Evolutionary conservation across 1,140 invertebrate genomes (phyloP), one percentile per base, ranked within the genome.

Genomic region (Ooceraea biroi): DNA sequence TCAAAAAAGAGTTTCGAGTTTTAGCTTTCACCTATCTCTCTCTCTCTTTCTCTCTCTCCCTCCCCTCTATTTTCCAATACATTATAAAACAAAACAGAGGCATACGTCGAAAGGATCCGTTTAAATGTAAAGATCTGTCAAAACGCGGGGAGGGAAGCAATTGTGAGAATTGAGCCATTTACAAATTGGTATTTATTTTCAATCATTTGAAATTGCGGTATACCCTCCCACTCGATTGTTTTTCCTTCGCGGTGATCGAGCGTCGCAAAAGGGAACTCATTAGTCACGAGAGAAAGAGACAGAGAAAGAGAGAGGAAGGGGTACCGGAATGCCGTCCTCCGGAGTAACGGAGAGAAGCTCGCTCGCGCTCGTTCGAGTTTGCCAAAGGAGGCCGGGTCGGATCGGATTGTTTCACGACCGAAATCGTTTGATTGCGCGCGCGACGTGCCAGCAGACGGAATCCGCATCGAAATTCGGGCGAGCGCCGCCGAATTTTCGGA

Each of bases 271-370:
- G 7, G 50, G 48, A 69, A 69, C 63, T 78, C 76, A 69, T 69
- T 57, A 69, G 57, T 69, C 65, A 57, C 41, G 61, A 30, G 36
- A 69, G 65, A 25, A 7, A 80, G 36, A 44, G 19, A 10, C 0
- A 55, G n/a, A 36, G 36, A 55, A 7, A 5, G 52, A 55, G 52
- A 10, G 17, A 55, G n/a, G n/a, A 22, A 22, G 36, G 57, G 57
- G 25, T n/a, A 25, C 25, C 41, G 61, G 74, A 78, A 78, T 78
- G 74, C 74, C 73, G 73, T 65, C n/a, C 36, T 78, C 22, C 48
- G 44, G 68, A 52, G 74, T 78, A 78, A 78, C 74, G 74, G 74
- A 25, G 48, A 55, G 48, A n/a, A 77, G 17, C 74, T 52, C 30
- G 55, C 36, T 52, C 14, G n/a, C 52, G 52, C n/a, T 5, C 17